A percentile compares a stretch with the other conserved stretches of the same genome.
These are phyloP conservation scores for Brachyptera risi DNA, from an alignment of 2,888 invertebrate species.

Conservation along the genomic window DNA sequence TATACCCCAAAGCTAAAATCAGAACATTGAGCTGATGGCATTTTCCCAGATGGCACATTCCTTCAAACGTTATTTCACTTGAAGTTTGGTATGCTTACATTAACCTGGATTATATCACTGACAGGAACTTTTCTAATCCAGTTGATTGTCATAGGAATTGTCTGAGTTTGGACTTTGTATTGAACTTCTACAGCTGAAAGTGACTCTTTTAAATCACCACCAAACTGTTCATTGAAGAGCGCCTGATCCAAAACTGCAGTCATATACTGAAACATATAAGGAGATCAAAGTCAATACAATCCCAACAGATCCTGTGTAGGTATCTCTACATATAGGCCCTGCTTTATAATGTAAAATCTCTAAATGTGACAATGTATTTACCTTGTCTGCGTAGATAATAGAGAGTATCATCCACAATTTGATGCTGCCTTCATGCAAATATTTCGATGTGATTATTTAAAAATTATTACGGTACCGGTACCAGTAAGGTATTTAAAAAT, in stretches of 20 bases:
- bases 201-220: conserved; percentile 35
- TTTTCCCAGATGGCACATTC: background rate
- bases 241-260: conserved; percentile 45
- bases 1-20: too few species aligned
- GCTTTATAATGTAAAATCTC: too few species aligned
- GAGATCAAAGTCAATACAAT: background rate
- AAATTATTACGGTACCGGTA: background rate
- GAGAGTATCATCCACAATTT: too few species aligned
- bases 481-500: too few species aligned
- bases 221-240: conserved; percentile 42
- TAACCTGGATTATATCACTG: conserved; percentile 27
- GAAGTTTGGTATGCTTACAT: background rate
- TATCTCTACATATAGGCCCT: conserved; percentile 8
- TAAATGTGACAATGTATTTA: too few species aligned
- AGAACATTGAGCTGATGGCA: too few species aligned
- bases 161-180: conserved; percentile 33
- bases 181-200: conserved; percentile 35
- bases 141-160: conserved; percentile 34
- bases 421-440: too few species aligned
- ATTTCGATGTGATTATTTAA: background rate
- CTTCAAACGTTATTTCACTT: background rate
- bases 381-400: too few species aligned
- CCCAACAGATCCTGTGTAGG: background rate
- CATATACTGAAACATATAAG: conserved; percentile 44
- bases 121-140: conserved; percentile 35